Base-by-base conservation (phyloP, 2,113 vertebrate species). In the Calypte anna region DNA sequence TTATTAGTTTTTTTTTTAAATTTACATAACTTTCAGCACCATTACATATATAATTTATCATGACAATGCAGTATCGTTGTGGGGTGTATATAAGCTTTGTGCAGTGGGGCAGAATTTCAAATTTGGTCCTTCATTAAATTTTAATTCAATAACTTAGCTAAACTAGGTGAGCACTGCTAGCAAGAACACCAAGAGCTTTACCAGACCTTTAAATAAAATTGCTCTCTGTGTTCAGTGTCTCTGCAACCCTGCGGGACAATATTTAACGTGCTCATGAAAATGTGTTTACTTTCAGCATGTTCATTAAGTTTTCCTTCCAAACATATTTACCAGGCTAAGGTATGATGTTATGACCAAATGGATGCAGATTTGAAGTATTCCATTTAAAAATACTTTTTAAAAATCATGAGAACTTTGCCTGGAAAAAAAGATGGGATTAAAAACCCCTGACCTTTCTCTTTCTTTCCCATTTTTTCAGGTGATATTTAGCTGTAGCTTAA, bases 21-120 rank as follows among this genome's bases (percentile, higher is more conserved):
- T 97, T 97, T 97, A 97, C 95, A 97, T 97, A 97, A 97, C 96
- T 97, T 97, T 97, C 96, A 98, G 93, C 91, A 93, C 94, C 96
- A 96, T 97, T 96, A 80, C 97, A 97, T 97, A 94, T 96, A 97
- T 98, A 97, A 98, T 98, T 97, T 97, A 97, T 98, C 95, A 80
- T 94, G 92, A 94, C 50, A 9, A 74, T 93, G 92, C 90, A 87
- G 89, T 93, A 97, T 94, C 59, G 55, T 94, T 96, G 94, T 88
- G 86, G 83, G 93, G 91, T 97, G 95, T 97, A 98, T 97, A 96
- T 96, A 97, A 96, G 92, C 89, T 95, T 94, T 96, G 96, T 93
- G 92, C 90, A 92, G 76, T 84, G 84, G 96, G 96, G 88, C 86
- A 96, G 97, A 97, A 98, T 98, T 98, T 98, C 93, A 97, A 97